Conservation (phyloP, 1,140 invertebrate species). For the Teleogryllus occipitalis region DNA sequence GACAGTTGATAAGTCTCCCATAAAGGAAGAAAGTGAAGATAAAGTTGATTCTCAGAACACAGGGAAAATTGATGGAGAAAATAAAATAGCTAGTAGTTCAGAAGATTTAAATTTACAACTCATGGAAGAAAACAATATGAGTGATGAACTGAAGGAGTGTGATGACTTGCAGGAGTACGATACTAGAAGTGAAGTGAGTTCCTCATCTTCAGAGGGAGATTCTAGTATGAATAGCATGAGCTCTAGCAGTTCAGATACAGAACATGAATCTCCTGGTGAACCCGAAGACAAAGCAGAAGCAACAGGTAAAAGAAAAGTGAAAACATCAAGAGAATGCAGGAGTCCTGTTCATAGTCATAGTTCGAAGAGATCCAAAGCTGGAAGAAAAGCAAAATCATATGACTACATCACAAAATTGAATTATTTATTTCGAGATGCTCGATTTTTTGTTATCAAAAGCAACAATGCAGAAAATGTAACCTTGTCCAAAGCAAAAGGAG, state of each 20-base stretch:
- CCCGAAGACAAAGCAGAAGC: constrained; percentile 43
- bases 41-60: background rate
- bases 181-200: constrained; percentile 63
- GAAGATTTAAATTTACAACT: constrained; percentile 60
- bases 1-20: background rate
- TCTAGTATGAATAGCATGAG: constrained; percentile 64
- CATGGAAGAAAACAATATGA: constrained; percentile 52
- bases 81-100: constrained; percentile 39
- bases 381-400: constrained; percentile 57
- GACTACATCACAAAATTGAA: constrained; percentile 85
- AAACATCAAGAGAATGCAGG: constrained; percentile 33
- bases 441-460: constrained; percentile 96
- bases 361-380: constrained; percentile 41
- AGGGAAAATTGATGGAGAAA: constrained; percentile 22
- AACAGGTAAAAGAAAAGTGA: constrained; percentile 40
- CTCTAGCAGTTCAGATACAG: constrained; percentile 56
- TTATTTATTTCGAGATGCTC: constrained; percentile 88
- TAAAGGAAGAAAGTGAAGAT: background rate
- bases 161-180: constrained; percentile 46
- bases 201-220: constrained; percentile 52
- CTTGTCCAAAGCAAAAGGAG: constrained; percentile 88
- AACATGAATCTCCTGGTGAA: constrained; percentile 42
- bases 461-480: constrained; percentile 96
- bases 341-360: background rate
- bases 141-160: constrained; percentile 55